These are phyloP conservation scores for Alviniconcha marisindica DNA, from an alignment of 1,140 invertebrate genomes.

Conservation along the genomic window DNA sequence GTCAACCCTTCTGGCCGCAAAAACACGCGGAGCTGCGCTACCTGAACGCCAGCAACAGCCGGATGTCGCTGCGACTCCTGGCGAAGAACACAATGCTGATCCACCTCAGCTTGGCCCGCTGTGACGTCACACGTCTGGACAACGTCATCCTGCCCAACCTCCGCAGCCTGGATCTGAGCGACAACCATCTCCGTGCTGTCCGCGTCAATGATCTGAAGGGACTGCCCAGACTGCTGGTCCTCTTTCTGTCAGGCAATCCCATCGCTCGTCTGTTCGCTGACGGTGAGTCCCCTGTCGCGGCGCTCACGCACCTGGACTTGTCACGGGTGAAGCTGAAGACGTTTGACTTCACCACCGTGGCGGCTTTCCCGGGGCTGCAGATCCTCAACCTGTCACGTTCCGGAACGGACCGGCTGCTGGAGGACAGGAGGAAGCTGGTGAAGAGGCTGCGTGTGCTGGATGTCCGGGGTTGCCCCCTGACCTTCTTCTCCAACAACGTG, in stretches of 20 bases:
- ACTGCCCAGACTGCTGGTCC: background rate
- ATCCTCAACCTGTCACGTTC: constrained; percentile 32
- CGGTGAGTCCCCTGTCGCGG: too few relatives aligned
- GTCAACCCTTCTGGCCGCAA: background rate
- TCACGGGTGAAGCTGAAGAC: background rate
- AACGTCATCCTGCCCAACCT: constrained; percentile 33
- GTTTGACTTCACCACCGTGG: background rate
- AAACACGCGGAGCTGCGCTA: constrained; percentile 18
- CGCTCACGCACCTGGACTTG: background rate
- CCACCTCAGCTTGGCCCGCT: constrained; percentile 29
- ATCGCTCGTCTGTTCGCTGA: background rate
- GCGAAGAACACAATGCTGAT: constrained; percentile 19
- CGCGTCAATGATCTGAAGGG: background rate
- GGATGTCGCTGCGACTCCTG: constrained; percentile 5
- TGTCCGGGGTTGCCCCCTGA: constrained; percentile 40
- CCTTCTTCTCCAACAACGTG: constrained; percentile 21
- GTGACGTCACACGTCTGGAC: background rate
- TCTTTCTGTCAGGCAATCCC: background rate
- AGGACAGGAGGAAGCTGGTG: constrained; percentile 21
- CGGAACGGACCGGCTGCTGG: background rate
- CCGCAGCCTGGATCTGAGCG: constrained; percentile 33
- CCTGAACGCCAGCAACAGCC: constrained; percentile 4
- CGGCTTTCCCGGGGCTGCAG: background rate
- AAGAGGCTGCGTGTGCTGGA: constrained; percentile 33
- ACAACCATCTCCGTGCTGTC: background rate